phyloP scores from a whole-genome alignment of 2,113 vertebrate species.

The Hippoglossus stenolepis region DNA sequence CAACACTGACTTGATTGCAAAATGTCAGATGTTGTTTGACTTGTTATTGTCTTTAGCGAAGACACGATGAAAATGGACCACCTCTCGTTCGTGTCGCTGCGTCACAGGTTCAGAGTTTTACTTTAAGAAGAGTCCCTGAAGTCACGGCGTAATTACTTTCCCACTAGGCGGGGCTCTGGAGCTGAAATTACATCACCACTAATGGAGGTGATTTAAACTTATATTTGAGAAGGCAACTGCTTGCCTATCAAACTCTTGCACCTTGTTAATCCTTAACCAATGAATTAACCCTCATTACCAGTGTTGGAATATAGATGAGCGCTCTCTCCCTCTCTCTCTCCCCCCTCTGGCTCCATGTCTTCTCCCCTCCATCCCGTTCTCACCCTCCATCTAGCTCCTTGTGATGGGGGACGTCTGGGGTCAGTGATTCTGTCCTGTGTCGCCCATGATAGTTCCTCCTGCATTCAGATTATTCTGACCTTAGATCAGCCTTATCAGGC shows the following conservation, averaged over 20 bases:
- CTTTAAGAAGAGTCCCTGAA: constrained; percentile 55
- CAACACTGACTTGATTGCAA: constrained; percentile 7
- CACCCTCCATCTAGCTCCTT: constrained; percentile 84
- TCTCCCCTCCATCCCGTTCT: constrained; percentile 41
- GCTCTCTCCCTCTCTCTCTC: constrained; percentile 16
- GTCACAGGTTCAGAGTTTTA: constrained; percentile 36
- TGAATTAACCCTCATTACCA: constrained; percentile 99
- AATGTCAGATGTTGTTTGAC: not conserved
- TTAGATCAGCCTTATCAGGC: constrained; percentile 83
- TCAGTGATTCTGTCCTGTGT: constrained; percentile 94
- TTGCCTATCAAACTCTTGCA: constrained; percentile 96
- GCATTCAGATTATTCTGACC: constrained; percentile 92
- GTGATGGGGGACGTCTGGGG: constrained; percentile 93
- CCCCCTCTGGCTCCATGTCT: not conserved
- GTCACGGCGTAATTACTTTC: constrained; percentile 62
- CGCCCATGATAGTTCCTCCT: constrained; percentile 89
- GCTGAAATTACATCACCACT: constrained; percentile 81
- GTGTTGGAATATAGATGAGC: constrained; percentile 93
- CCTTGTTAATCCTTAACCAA: constrained; percentile 96
- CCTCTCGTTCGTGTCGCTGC: not conserved
- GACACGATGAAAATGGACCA: constrained; percentile 10
- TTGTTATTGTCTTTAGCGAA: not conserved
- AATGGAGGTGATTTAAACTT: constrained; percentile 97
- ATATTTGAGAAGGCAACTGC: constrained; percentile 92
- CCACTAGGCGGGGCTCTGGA: constrained; percentile 65